Evolutionary conservation across 2,113 vertebrate species (phyloP).

Genomic region (Lampris megalopsis): DNA sequence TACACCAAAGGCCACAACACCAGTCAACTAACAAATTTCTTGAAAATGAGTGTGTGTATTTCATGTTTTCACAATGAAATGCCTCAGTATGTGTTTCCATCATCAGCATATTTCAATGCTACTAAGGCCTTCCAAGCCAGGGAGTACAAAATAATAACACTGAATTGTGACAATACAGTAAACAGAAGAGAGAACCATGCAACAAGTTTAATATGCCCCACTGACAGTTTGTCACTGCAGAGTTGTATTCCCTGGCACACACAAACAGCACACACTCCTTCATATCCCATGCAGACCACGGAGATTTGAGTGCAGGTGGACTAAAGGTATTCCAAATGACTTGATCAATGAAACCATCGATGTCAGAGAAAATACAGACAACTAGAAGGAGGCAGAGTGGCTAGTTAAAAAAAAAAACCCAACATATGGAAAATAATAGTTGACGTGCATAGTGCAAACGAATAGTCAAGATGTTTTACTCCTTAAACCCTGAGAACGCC

Average conservation of each 20-base stretch:
- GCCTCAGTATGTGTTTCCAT: neutral
- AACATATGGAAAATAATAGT: conserved; percentile 20
- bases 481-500: conserved; percentile 32
- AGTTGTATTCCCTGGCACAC: neutral
- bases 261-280: conserved; percentile 24
- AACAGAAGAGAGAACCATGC: no score
- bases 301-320: conserved; percentile 20
- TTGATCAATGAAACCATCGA: conserved; percentile 29
- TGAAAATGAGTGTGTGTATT: no score
- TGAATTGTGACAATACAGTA: no score
- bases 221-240: no score
- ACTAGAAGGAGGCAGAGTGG: neutral
- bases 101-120: neutral
- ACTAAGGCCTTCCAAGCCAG: neutral
- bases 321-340: conserved; percentile 12
- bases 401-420: conserved; percentile 1
- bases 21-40: neutral
- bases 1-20: neutral
- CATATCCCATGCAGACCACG: conserved; percentile 6
- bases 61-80: no score
- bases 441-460: conserved; percentile 34
- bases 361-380: conserved; percentile 22
- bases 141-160: neutral
- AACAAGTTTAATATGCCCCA: no score
- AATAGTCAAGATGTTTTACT: conserved; percentile 9